phyloP scores from a whole-genome alignment of 2,888 invertebrate genomes.

The Lycophotia porphyrea region DNA sequence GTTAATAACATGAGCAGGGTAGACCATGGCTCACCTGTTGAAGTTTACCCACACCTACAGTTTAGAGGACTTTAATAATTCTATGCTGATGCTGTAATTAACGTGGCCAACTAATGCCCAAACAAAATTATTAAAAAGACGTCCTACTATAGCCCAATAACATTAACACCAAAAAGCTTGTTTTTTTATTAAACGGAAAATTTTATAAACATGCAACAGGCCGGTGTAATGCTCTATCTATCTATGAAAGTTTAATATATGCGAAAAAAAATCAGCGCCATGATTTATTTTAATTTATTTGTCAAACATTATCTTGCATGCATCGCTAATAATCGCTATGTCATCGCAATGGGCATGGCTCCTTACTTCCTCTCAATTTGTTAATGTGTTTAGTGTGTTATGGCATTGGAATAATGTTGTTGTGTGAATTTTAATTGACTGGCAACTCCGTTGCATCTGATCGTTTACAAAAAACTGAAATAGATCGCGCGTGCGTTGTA shows the following conservation, averaged over 20 bases:
- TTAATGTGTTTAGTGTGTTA: slow-evolving; percentile 23
- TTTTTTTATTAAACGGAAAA: background rate
- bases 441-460: background rate
- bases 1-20: background rate
- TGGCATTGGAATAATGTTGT: slow-evolving; percentile 11
- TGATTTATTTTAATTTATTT: slow-evolving; percentile 30
- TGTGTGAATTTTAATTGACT: slow-evolving; percentile 24
- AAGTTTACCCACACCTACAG: background rate
- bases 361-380: slow-evolving; percentile 39
- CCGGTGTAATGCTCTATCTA: background rate
- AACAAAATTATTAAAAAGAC: background rate
- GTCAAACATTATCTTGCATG: slow-evolving; percentile 1
- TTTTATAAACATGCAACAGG: background rate
- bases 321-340: slow-evolving; percentile 8
- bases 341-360: slow-evolving; percentile 13
- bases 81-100: background rate
- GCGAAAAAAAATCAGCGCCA: background rate
- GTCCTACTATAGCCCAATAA: background rate
- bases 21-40: background rate
- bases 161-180: background rate
- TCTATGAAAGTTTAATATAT: background rate
- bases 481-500: slow-evolving; percentile 21
- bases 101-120: background rate
- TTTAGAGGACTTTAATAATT: background rate
- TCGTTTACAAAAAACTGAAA: slow-evolving; percentile 31